phyloP scores from a whole-genome alignment of 2,797 vertebrate species.

The Peromyscus aztecus region DNA sequence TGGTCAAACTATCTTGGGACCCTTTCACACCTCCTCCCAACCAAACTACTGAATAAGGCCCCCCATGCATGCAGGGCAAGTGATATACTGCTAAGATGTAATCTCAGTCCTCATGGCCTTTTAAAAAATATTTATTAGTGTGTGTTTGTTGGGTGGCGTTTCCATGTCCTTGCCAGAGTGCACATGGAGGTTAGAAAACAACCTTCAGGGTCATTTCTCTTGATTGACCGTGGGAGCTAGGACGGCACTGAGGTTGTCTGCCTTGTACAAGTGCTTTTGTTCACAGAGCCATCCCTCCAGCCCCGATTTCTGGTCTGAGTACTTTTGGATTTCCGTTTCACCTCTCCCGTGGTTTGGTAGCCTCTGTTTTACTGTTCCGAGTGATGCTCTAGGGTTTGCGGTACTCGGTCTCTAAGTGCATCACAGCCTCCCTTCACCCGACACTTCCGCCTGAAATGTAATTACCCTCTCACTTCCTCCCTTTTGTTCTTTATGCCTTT shows the following conservation, averaged over 20 bases:
- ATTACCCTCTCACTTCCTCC: slow-evolving; percentile 22
- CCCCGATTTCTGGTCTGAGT: neutral
- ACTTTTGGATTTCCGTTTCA: neutral
- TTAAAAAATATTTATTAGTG: neutral
- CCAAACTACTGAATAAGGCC: neutral
- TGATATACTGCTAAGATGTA: neutral
- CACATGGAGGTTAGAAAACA: neutral
- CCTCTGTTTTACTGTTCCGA: neutral
- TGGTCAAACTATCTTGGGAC: too few relatives aligned
- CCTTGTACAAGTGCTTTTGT: neutral
- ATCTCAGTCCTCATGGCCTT: neutral
- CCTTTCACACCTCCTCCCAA: neutral
- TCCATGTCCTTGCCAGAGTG: neutral
- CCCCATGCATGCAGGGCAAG: neutral
- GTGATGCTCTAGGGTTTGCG: neutral
- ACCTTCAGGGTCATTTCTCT: neutral
- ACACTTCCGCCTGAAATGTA: neutral
- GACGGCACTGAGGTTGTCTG: neutral
- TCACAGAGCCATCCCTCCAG: neutral
- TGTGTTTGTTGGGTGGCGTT: neutral
- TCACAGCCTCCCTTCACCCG: neutral
- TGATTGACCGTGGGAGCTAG: neutral
- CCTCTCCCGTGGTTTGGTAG: neutral
- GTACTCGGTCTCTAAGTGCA: neutral
- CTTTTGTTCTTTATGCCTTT: slow-evolving; percentile 23